Percentiles rank a stretch among this genome's conserved stretches.
Conservation (phyloP, 2,888 invertebrate genomes). For the Strigamia transsilvanica region DNA sequence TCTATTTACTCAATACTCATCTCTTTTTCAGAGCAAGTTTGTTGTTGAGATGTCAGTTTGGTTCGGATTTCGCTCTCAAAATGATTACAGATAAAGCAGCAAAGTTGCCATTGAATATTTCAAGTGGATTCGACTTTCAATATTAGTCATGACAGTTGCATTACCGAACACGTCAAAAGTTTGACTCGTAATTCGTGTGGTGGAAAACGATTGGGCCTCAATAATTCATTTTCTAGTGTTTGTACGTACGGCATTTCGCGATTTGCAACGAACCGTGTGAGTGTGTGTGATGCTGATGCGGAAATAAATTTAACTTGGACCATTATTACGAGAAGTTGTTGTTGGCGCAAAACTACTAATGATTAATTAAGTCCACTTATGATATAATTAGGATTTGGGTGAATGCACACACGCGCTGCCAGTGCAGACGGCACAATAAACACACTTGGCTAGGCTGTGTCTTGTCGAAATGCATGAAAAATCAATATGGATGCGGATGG, state of each 20-base stretch:
- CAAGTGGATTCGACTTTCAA: not conserved
- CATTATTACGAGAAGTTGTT: not conserved
- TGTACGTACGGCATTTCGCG: not conserved
- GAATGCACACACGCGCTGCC: not conserved
- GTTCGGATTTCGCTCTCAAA: conserved; percentile 9
- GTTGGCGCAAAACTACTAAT: not conserved
- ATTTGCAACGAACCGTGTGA: not conserved
- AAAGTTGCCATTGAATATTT: conserved; percentile 31
- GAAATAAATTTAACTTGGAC: not conserved
- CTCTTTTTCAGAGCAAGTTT: not conserved
- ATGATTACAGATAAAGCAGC: conserved; percentile 7
- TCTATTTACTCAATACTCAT: not conserved
- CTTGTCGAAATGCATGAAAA: conserved; percentile 3
- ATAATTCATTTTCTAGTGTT: conserved; percentile 10
- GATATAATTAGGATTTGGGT: conserved; percentile 15
- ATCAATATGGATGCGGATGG: conserved; percentile 6
- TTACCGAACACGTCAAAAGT: conserved; percentile 17
- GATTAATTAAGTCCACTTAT: conserved; percentile 34
- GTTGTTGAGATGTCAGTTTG: not conserved
- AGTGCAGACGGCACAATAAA: not conserved
- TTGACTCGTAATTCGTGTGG: not conserved
- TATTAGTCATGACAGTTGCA: conserved; percentile 42
- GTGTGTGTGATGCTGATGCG: not conserved
- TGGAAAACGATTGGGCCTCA: not conserved
- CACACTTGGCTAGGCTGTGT: not conserved